phyloP scores from a whole-genome alignment of 2,797 vertebrate species.

The Aeoliscus strigatus region DNA sequence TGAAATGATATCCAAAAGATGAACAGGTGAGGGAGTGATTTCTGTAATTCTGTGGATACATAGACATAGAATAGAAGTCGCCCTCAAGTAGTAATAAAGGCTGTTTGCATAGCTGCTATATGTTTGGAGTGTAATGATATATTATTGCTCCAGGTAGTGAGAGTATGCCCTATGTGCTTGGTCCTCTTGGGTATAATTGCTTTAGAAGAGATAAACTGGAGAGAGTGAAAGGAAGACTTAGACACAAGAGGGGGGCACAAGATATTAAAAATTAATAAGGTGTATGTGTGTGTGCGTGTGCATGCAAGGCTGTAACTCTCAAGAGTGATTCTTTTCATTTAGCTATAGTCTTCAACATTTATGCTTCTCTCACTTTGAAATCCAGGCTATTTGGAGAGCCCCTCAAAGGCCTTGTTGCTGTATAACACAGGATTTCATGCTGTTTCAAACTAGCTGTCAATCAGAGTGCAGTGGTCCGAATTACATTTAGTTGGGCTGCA shows the following conservation, averaged over 20 bases:
- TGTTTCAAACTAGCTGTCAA: slow-evolving; percentile 13
- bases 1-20: slow-evolving; percentile 12
- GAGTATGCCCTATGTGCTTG: slow-evolving; percentile 60
- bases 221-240: slow-evolving; percentile 5
- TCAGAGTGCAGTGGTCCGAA: no score
- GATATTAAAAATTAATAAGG: slow-evolving; percentile 71
- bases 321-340: slow-evolving; percentile 65
- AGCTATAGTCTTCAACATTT: slow-evolving; percentile 54
- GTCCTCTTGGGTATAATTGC: slow-evolving; percentile 67
- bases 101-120: slow-evolving; percentile 69
- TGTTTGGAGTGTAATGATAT: slow-evolving; percentile 70
- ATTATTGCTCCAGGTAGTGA: slow-evolving; percentile 69
- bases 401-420: slow-evolving; percentile 43
- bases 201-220: slow-evolving; percentile 62
- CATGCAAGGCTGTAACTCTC: slow-evolving; percentile 52
- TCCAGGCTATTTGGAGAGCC: slow-evolving; percentile 38
- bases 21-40: slow-evolving; percentile 47
- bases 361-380: slow-evolving; percentile 52
- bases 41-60: slow-evolving; percentile 27
- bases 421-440: slow-evolving; percentile 18
- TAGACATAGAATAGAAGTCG: slow-evolving; percentile 65
- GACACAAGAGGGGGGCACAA: slow-evolving; percentile 16
- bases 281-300: slow-evolving; percentile 45
- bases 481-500: no score
- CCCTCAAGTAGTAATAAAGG: slow-evolving; percentile 75